Percentiles rank a stretch among this genome's conserved stretches.
Evolutionary conservation across 2,888 invertebrate genomes (phyloP).

Genomic region (Lacanobia oleracea): DNA sequence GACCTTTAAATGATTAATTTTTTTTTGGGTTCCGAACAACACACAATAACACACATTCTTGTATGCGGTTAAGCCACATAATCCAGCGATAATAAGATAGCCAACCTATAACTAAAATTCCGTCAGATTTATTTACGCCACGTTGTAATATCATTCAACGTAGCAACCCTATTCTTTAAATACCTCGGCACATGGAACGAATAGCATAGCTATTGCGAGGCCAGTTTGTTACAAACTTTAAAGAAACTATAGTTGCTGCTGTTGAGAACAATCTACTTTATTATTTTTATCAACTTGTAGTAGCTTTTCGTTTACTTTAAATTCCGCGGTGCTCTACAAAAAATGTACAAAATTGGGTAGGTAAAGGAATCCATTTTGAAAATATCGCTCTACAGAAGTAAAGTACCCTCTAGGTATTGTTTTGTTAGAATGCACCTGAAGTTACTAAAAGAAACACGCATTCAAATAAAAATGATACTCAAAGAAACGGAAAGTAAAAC

Average conservation of each 20-base stretch:
- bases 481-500: background rate
- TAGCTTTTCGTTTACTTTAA: background rate
- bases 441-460: background rate
- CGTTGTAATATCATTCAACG: constrained; percentile 1
- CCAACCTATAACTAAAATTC: constrained; percentile 16
- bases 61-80: background rate
- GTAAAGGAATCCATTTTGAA: background rate
- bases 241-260: constrained; percentile 58
- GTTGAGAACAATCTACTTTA: constrained; percentile 47
- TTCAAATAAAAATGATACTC: background rate
- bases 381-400: background rate
- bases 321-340: background rate
- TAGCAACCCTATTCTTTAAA: constrained; percentile 58
- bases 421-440: background rate
- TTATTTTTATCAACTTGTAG: constrained; percentile 28
- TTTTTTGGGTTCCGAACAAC: no score
- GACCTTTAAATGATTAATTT: no score
- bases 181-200: constrained; percentile 52
- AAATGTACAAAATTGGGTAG: background rate
- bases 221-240: constrained; percentile 64
- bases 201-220: constrained; percentile 58
- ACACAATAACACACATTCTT: no score
- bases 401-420: background rate
- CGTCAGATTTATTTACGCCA: background rate
- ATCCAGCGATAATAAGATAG: constrained; percentile 12